phyloP scores from a whole-genome alignment of 2,888 invertebrate species.

The Temnothorax rugatulus region DNA sequence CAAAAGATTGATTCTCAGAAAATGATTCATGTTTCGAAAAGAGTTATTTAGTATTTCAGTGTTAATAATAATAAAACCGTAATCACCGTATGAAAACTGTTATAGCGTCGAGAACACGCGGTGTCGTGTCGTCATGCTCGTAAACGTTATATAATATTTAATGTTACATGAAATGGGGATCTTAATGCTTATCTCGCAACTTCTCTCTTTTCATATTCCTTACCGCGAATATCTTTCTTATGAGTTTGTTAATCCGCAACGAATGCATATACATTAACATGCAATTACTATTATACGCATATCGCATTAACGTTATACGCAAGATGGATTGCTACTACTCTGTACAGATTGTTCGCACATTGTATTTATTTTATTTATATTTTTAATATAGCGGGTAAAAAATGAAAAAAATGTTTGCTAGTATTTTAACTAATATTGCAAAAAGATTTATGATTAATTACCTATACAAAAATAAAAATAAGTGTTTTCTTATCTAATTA shows the following conservation, averaged over 20 bases:
- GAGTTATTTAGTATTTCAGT: neutral
- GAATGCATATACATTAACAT: conserved; percentile 13
- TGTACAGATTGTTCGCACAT: neutral
- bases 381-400: neutral
- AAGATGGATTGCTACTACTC: conserved; percentile 5
- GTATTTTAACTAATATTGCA: neutral
- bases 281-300: conserved; percentile 19
- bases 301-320: neutral
- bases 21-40: neutral
- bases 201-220: conserved; percentile 6
- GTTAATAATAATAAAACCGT: conserved; percentile 14
- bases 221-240: neutral
- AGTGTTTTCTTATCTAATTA: neutral
- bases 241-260: conserved; percentile 2
- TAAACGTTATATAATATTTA: conserved; percentile 20
- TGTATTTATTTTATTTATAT: neutral
- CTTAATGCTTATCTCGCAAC: conserved; percentile 14
- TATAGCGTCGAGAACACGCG: neutral
- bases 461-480: neutral
- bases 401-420: neutral
- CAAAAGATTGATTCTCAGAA: neutral
- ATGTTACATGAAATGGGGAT: neutral
- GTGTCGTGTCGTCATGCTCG: neutral
- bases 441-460: neutral
- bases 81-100: neutral